Evolutionary conservation across 2,113 vertebrate genomes (phyloP).

Genomic region (Camelus dromedarius): DNA sequence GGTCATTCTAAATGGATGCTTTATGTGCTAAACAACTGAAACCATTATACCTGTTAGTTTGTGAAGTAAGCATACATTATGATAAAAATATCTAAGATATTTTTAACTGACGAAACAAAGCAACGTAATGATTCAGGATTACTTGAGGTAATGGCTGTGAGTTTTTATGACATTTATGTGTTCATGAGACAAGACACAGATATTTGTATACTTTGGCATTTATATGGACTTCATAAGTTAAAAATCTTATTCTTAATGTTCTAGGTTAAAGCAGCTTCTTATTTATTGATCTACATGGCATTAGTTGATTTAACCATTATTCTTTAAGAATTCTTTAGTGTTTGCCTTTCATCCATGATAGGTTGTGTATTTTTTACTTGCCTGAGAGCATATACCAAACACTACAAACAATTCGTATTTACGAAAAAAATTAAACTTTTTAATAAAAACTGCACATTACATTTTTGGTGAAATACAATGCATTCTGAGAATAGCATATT

Average conservation of each 20-base stretch:
- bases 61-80: conserved; percentile 70
- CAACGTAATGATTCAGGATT: conserved; percentile 65
- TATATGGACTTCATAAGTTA: conserved; percentile 80
- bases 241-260: conserved; percentile 76
- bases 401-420: conserved; percentile 78
- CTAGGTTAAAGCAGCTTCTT: conserved; percentile 81
- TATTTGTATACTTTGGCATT: conserved; percentile 77
- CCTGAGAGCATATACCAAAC: conserved; percentile 84
- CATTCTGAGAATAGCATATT: conserved; percentile 77
- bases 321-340: conserved; percentile 71
- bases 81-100: conserved; percentile 66
- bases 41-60: conserved; percentile 77
- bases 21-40: conserved; percentile 75
- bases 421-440: conserved; percentile 79
- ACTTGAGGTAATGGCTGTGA: conserved; percentile 69
- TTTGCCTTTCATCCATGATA: conserved; percentile 83
- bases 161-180: conserved; percentile 69
- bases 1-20: conserved; percentile 73
- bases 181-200: conserved; percentile 65
- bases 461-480: conserved; percentile 73
- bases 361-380: conserved; percentile 79
- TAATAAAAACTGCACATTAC: conserved; percentile 82
- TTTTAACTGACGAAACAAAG: conserved; percentile 67
- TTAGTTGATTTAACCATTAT: conserved; percentile 74
- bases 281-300: conserved; percentile 78